A percentile compares a stretch with the other conserved stretches of the same genome.
Conservation (phyloP, 2,888 invertebrate species). For the Caenorhabditis becei region DNA sequence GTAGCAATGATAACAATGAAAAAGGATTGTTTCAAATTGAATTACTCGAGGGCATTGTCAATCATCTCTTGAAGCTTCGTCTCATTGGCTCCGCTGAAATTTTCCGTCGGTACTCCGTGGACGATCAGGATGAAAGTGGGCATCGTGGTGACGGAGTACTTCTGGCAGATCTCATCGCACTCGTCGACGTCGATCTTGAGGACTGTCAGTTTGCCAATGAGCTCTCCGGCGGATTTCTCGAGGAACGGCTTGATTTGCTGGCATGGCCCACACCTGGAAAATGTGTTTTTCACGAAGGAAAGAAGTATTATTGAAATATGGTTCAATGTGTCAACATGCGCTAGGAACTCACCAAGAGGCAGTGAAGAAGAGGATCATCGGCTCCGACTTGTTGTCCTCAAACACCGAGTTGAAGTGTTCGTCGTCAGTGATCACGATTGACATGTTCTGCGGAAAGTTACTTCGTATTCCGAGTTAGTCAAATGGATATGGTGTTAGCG, state of each 20-base stretch:
- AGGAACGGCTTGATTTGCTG: slow-evolving; percentile 27
- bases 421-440: slow-evolving; percentile 24
- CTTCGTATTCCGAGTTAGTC: not conserved
- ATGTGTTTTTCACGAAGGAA: not conserved
- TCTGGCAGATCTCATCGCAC: slow-evolving; percentile 8
- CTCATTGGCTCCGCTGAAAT: slow-evolving; percentile 26
- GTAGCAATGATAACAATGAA: too few relatives aligned
- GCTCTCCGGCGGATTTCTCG: slow-evolving; percentile 11
- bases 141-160: slow-evolving; percentile 33
- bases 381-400: slow-evolving; percentile 24
- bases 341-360: slow-evolving; percentile 45
- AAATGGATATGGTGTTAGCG: not conserved
- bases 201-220: slow-evolving; percentile 3
- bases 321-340: too few relatives aligned
- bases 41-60: slow-evolving; percentile 13
- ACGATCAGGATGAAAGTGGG: slow-evolving; percentile 41
- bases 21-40: not conserved
- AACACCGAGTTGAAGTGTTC: slow-evolving; percentile 27
- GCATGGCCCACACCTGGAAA: slow-evolving; percentile 48
- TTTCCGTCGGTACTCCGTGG: slow-evolving; percentile 20
- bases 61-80: slow-evolving; percentile 19
- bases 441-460: slow-evolving; percentile 9
- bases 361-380: slow-evolving; percentile 40
- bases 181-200: slow-evolving; percentile 43
- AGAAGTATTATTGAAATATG: too few relatives aligned